These are phyloP conservation scores for Fabriciana adippe DNA, from an alignment of 2,888 invertebrate species.

Conservation along the genomic window DNA sequence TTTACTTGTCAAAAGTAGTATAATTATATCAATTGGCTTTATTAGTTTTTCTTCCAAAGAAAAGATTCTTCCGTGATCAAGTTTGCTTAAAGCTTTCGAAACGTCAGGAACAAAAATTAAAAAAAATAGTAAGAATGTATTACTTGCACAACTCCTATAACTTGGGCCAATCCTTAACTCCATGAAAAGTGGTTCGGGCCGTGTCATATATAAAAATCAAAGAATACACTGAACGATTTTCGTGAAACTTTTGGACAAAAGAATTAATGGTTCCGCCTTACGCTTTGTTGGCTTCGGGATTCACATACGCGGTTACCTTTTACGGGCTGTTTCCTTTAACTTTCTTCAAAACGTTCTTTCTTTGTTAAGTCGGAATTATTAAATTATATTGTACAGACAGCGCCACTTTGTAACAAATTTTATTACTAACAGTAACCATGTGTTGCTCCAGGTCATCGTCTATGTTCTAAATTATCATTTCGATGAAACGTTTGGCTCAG, in stretches of 20 bases:
- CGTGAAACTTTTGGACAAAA: slow-evolving; percentile 45
- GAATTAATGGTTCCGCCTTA: slow-evolving; percentile 42
- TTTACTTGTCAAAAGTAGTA: no score
- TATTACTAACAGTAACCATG: no score
- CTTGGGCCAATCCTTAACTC: slow-evolving; percentile 33
- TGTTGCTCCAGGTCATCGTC: no score
- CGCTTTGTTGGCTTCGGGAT: slow-evolving; percentile 30
- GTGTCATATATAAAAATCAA: slow-evolving; percentile 45
- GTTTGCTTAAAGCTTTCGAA: no score
- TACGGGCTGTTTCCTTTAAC: slow-evolving; percentile 21
- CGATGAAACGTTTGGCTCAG: no score
- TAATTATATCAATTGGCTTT: no score
- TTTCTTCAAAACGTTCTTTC: slow-evolving; percentile 11
- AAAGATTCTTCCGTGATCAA: no score
- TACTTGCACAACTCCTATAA: background rate
- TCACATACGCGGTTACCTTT: slow-evolving; percentile 33
- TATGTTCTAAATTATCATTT: no score
- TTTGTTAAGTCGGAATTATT: slow-evolving; percentile 10
- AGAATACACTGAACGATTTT: slow-evolving; percentile 42
- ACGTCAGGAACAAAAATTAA: no score
- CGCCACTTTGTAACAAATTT: no score
- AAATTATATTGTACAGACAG: background rate
- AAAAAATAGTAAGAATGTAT: no score
- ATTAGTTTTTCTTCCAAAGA: no score
- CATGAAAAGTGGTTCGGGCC: slow-evolving; percentile 41